A percentile compares a stretch with the other conserved stretches of the same genome.
phyloP scores from a whole-genome alignment of 2,797 vertebrate genomes.

The Acridotheres tristis region DNA sequence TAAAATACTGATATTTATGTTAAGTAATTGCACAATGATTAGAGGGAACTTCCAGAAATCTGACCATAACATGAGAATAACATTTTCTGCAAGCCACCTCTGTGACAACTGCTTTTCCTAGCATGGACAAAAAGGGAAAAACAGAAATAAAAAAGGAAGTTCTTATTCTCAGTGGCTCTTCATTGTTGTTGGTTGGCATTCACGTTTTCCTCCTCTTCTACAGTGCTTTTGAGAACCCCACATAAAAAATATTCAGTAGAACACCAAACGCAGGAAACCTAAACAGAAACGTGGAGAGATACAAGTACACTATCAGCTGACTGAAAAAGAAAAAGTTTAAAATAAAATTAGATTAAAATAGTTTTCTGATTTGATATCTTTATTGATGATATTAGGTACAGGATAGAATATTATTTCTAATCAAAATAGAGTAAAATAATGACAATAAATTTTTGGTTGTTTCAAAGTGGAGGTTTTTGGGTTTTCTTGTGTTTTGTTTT shows the following conservation, averaged over 20 bases:
- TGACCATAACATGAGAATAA: neutral
- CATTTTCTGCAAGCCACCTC: neutral
- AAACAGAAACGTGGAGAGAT: neutral
- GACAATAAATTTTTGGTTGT: neutral
- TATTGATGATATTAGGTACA: neutral
- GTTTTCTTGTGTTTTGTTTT: too few relatives aligned
- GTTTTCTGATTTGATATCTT: neutral
- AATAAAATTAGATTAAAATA: neutral
- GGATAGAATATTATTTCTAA: neutral
- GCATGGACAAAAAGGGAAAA: neutral
- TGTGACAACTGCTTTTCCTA: neutral
- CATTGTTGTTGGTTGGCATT: neutral
- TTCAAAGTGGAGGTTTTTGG: neutral
- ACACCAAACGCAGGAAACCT: neutral
- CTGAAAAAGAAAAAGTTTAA: neutral
- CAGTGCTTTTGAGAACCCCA: neutral
- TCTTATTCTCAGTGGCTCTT: neutral
- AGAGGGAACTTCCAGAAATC: neutral
- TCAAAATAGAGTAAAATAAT: neutral
- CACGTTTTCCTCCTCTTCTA: neutral
- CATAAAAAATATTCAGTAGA: neutral
- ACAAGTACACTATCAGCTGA: neutral
- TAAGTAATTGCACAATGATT: neutral
- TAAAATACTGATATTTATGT: neutral
- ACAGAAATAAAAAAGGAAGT: neutral